Percentiles rank a stretch among this genome's conserved stretches.
Conservation (phyloP, 2,797 vertebrate species). For the Centroberyx gerrardi region DNA sequence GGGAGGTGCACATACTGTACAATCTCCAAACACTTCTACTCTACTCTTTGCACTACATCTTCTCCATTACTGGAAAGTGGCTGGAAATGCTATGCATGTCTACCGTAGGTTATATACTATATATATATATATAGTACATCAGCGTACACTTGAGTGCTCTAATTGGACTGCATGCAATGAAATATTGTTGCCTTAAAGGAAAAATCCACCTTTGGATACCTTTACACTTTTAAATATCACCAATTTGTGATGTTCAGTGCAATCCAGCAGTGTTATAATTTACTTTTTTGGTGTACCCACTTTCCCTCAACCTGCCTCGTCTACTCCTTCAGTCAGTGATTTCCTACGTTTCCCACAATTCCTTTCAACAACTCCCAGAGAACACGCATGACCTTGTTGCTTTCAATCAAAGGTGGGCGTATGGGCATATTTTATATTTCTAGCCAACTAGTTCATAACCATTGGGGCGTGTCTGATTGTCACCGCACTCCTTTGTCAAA, state of each 20-base stretch:
- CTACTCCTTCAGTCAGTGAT: neutral
- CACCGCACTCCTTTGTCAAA: no score
- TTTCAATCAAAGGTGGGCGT: no score
- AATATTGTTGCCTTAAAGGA: neutral
- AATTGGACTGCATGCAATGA: neutral
- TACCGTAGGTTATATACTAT: slow-evolving; percentile 9
- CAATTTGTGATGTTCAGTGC: slow-evolving; percentile 5
- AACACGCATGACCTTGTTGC: no score
- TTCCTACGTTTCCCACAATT: slow-evolving; percentile 14
- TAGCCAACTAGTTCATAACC: no score
- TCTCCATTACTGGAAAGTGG: slow-evolving; percentile 40
- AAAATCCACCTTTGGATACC: neutral
- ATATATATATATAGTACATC: slow-evolving; percentile 25
- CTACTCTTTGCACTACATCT: slow-evolving; percentile 48
- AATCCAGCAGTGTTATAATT: neutral
- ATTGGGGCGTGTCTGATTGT: no score
- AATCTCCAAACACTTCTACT: slow-evolving; percentile 56
- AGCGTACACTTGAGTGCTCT: slow-evolving; percentile 14
- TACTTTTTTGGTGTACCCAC: neutral
- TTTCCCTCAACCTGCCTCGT: slow-evolving; percentile 9
- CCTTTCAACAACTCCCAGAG: neutral
- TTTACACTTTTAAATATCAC: neutral
- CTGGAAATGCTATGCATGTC: slow-evolving; percentile 5
- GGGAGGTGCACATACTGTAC: slow-evolving; percentile 77
- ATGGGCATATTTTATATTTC: no score